These are phyloP conservation scores for Biston stratarius DNA, from an alignment of 2,888 invertebrate species.

Conservation along the genomic window DNA sequence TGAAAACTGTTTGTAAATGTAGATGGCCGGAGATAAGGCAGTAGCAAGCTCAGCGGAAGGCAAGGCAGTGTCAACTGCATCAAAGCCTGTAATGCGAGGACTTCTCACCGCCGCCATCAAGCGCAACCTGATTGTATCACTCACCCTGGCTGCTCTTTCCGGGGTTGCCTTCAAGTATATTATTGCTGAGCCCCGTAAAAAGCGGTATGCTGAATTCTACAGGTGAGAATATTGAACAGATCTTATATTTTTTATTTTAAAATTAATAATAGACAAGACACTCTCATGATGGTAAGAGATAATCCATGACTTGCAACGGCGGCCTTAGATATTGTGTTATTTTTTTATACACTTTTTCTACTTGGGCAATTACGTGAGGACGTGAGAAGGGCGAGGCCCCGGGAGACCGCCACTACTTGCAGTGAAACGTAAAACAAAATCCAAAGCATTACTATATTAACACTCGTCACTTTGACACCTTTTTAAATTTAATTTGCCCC, in stretches of 20 bases:
- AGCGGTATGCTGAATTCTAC: slow-evolving; percentile 92
- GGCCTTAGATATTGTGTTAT: no score
- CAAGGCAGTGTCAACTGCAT: slow-evolving; percentile 70
- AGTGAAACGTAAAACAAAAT: no score
- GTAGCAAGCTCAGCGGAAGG: slow-evolving; percentile 61
- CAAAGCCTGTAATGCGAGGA: slow-evolving; percentile 89
- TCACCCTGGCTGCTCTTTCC: slow-evolving; percentile 72
- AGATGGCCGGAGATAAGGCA: slow-evolving; percentile 79
- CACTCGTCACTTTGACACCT: no score
- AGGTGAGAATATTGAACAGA: slow-evolving; percentile 82
- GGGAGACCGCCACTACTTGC: no score
- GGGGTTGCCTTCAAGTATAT: slow-evolving; percentile 85
- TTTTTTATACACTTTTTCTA: no score
- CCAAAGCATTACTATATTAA: no score
- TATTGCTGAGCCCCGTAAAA: slow-evolving; percentile 87
- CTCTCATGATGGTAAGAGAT: no score
- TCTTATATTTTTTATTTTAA: background rate
- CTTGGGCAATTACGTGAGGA: no score
- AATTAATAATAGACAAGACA: no score
- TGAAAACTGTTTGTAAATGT: background rate
- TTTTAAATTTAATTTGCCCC: no score
- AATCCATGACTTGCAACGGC: no score
- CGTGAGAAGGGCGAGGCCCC: no score
- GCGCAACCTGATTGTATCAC: slow-evolving; percentile 86
- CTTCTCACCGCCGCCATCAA: slow-evolving; percentile 89